Evolutionary conservation across 2,797 vertebrate genomes (phyloP), one percentile per base, ranked within the genome.

Genomic region (Acrocephalus scirpaceus): DNA sequence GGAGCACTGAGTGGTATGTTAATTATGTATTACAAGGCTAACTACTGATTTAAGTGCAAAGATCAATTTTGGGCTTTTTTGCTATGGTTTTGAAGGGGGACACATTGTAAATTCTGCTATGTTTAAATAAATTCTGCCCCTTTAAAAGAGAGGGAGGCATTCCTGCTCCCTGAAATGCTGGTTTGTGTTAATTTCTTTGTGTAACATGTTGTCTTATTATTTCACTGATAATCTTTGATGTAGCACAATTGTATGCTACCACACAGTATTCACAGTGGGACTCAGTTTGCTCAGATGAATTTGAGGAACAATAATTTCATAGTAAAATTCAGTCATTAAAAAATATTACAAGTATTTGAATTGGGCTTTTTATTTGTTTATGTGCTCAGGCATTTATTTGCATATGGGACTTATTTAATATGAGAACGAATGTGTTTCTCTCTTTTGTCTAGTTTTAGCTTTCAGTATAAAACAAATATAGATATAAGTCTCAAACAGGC

Each of bases 1-100:
- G 99, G 99, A 86, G 98, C 99, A 51, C 97, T 99, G 90, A 99
- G 99, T 97, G 99, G 99, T 99, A 98, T 95, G 99, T 98, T 89
- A 48, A 80, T 20, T 60, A 10, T 2, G 0, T 66, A 6, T 90
- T 78, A 32, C 17, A 73, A 88, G 66, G 16, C 64, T 92, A 62
- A 75, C 34, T 72, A 22, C 38, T 73, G 89, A n/a, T 84, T 73
- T 57, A 80, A 64, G 29, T 73, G 29, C 26, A 47, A 23, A 82
- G 36, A 73, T 87, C 6, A 48, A 2, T 62, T 65, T 70, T 29
- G 7, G 66, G 72, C 3, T 21, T 30, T 53, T 57, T 79, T n/a
- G 10, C 69, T 64, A 22, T 3, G 64, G 7, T 74, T 86, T 79
- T 23, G 2, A 27, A 34, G 16, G 2, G 32, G 5, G 3, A 2